Base-by-base conservation (phyloP, 2,113 vertebrate genomes). In the Pachycephala philippinensis region DNA sequence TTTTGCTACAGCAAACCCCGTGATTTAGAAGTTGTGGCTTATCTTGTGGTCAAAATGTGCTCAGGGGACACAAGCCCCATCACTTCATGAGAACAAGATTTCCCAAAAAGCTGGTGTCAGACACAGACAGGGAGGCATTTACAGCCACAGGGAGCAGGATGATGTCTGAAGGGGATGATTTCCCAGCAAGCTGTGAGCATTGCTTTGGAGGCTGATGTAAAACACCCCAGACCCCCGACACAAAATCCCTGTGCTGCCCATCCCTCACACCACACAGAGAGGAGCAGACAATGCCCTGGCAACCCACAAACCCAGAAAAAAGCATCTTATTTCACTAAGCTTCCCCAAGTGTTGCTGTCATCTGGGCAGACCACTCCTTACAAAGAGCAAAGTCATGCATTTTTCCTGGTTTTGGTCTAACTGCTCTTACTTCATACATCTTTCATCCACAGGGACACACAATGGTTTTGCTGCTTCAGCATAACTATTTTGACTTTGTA, bases 261-360 rank as follows among this genome's bases (percentile, higher is more conserved):
- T 21, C 28, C 45, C 56, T 80, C 63, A 45, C 88, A 59, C 45
- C 76, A 59, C 0, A 1, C 0, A 3, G 63, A 57, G 60, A 88
- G 57, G 40, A 87, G 85, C 90, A 50, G 82, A 96, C 90, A 97
- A 93, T 85, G 53, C 66, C 70, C 85, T 89, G 85, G 80, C 83
- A 95, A 61, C 11, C 42, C 83, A 64, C 54, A 87, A 84, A 89
- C 27, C 16, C 89, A 74, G 50, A 66, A 80, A 81, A 88, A 87
- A 26, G 24, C 21, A 18, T 72, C 57, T 82, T 26, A 35, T 71
- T 68, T 54, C 68, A 74, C 39, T 13, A 56, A 93, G 83, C 68
- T 84, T 90, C 37, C 85, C 76, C 82, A 88, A 63, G 82, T 4
- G 0, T 5, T 60, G 66, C 70, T 93, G 84, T 59, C 76, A 81